Evolutionary conservation across 1,140 invertebrate species (phyloP), one percentile per base, ranked within the genome.

Genomic region (Cydia pomonella): DNA sequence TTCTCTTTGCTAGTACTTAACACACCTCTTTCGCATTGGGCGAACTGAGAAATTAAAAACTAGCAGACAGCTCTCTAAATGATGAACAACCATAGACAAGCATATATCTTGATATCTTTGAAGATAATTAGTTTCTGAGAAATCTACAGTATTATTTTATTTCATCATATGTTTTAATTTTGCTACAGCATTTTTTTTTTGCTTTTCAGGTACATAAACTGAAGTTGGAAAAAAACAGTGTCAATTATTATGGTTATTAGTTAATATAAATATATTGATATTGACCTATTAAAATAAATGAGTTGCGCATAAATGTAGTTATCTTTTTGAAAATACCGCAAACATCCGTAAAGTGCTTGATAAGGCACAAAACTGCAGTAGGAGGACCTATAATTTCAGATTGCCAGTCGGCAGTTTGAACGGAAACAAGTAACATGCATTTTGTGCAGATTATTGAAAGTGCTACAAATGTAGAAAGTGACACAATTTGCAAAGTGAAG

Each of bases 61-160:
- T n/a, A n/a, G n/a, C n/a, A n/a, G n/a, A n/a, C n/a, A 47, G 16
- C 16, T 16, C 16, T n/a, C 18, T 62, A 27, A 63, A 82, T 90
- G 88, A 88, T 90, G 88, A 90, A 76, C 79, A 59, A 73, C 73
- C 77, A 78, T 50, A 78, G 87, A 91, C 89, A 91, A 91, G 89
- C 89, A 91, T 89, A 91, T 91, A 91, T 87, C 89, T 91, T 73
- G 83, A 89, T 78, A 74, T 76, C 10, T 76, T 82, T 83, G 81
- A 79, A 77, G 81, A 80, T 66, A 75, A 38, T 38, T 47, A 69
- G 21, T 66, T 38, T 41, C 64, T 69, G 64, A 69, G 7, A 33
- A 33, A 9, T 38, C 16, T 12, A 10, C 18, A 13, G 3, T 69
- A 33, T 0, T 12, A 18, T 18, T 69, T 18, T 33, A 7, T 18